Evolutionary conservation across 2,113 vertebrate species (phyloP).

Genomic region (Canis aureus): DNA sequence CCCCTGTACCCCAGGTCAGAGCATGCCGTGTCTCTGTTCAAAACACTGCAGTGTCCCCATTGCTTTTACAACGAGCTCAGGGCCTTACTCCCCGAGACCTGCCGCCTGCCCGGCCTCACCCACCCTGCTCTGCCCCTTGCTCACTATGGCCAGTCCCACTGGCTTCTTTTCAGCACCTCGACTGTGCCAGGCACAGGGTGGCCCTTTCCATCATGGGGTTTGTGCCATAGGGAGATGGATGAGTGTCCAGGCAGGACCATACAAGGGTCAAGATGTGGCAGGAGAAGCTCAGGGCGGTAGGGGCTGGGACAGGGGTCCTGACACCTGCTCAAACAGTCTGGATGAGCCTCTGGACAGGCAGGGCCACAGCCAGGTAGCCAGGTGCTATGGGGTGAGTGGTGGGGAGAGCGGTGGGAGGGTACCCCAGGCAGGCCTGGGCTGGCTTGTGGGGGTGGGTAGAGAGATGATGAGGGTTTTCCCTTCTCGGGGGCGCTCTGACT

Average conservation of each 20-base stretch:
- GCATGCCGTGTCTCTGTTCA: accelerated
- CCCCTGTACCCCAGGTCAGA: accelerated
- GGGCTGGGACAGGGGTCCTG: neutral
- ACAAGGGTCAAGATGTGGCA: accelerated
- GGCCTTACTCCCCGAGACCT: accelerated
- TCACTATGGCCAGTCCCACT: accelerated
- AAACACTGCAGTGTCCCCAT: accelerated
- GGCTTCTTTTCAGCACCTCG: neutral
- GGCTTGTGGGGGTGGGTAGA: accelerated
- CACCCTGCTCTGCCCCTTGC: neutral
- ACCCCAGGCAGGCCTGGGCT: neutral
- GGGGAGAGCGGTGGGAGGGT: accelerated
- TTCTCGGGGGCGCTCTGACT: neutral
- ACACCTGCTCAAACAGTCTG: neutral
- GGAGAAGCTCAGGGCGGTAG: neutral
- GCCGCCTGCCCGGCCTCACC: neutral
- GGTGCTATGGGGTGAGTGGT: neutral
- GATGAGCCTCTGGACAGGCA: neutral
- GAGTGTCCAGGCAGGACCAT: neutral
- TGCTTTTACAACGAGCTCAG: neutral
- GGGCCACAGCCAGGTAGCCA: neutral
- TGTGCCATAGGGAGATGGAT: neutral
- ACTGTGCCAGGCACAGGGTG: neutral
- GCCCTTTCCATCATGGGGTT: accelerated
- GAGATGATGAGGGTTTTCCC: neutral